phyloP scores from a whole-genome alignment of 2,797 vertebrate species.

The Lutra lutra region DNA sequence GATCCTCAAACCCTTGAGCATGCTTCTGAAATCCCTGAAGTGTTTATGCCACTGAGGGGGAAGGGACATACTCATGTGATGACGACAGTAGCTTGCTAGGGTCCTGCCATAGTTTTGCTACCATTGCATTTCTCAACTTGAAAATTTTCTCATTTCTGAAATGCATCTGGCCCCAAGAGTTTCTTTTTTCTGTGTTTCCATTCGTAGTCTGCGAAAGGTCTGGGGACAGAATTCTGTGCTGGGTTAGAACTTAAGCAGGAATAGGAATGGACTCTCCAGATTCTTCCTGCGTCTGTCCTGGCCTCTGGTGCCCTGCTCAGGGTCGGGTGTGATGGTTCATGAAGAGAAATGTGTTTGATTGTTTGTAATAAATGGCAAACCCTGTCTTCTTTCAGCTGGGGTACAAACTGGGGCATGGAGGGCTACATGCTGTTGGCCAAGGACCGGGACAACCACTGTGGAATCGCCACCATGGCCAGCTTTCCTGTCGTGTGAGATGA shows the following conservation, averaged over 20 bases:
- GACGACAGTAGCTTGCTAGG: not conserved
- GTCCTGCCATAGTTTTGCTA: not conserved
- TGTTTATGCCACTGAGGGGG: not conserved
- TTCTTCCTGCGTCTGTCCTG: not conserved
- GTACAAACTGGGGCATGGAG: constrained; percentile 92
- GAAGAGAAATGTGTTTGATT: not conserved
- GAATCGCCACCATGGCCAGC: constrained; percentile 93
- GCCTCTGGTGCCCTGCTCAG: accelerated
- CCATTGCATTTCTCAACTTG: not conserved
- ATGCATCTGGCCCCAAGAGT: not conserved
- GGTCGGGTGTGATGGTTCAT: not conserved
- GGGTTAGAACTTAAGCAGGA: not conserved
- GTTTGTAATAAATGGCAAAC: not conserved
- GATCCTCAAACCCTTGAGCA: not conserved
- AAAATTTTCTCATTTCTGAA: not conserved
- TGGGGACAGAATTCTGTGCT: not conserved
- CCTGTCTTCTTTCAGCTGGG: constrained; percentile 90
- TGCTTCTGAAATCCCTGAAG: not conserved
- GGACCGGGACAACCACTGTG: constrained; percentile 93
- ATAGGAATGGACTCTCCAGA: not conserved
- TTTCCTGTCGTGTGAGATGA: constrained; percentile 79
- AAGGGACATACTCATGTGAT: not conserved
- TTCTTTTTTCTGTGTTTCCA: not conserved
- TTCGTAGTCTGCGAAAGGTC: not conserved
- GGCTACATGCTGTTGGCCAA: constrained; percentile 96